phyloP scores from a whole-genome alignment of 2,888 invertebrate genomes.

The Drosophila monieri region DNA sequence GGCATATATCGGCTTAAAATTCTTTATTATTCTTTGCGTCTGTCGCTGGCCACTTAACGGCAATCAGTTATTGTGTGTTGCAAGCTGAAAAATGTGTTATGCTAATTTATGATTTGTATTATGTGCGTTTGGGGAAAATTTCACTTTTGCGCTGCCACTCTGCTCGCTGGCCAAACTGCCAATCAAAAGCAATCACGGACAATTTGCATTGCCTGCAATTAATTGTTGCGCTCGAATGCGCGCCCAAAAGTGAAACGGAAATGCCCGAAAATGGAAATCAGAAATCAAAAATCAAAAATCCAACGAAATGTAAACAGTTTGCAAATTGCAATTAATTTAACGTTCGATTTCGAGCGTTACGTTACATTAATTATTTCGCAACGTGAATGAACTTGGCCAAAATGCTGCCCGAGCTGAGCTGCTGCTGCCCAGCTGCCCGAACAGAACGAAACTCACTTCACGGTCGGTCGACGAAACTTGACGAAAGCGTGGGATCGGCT shows the following conservation, averaged over 20 bases:
- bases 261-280: conserved; percentile 58
- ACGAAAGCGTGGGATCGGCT: conserved; percentile 49
- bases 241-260: conserved; percentile 61
- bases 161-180: conserved; percentile 48
- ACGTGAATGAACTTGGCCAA: conserved; percentile 72
- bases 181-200: conserved; percentile 52
- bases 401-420: conserved; percentile 39
- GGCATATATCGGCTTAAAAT: conserved; percentile 28
- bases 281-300: conserved; percentile 13
- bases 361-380: conserved; percentile 69
- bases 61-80: conserved; percentile 33
- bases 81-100: conserved; percentile 56
- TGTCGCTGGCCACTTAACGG: conserved; percentile 45
- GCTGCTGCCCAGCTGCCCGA: conserved; percentile 44
- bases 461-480: conserved; percentile 43
- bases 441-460: conserved; percentile 53
- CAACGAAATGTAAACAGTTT: conserved; percentile 8
- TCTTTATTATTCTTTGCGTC: conserved; percentile 15
- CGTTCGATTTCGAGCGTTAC: conserved; percentile 66
- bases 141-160: conserved; percentile 58
- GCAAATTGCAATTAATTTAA: conserved; percentile 63
- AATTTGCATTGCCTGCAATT: conserved; percentile 71
- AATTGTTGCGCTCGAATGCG: conserved; percentile 75
- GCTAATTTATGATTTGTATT: conserved; percentile 55
- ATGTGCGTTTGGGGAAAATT: conserved; percentile 56